A percentile compares a stretch with the other conserved stretches of the same genome.
These are phyloP conservation scores for Herpailurus yagouaroundi DNA, from an alignment of 2,113 vertebrate genomes.

Conservation along the genomic window DNA sequence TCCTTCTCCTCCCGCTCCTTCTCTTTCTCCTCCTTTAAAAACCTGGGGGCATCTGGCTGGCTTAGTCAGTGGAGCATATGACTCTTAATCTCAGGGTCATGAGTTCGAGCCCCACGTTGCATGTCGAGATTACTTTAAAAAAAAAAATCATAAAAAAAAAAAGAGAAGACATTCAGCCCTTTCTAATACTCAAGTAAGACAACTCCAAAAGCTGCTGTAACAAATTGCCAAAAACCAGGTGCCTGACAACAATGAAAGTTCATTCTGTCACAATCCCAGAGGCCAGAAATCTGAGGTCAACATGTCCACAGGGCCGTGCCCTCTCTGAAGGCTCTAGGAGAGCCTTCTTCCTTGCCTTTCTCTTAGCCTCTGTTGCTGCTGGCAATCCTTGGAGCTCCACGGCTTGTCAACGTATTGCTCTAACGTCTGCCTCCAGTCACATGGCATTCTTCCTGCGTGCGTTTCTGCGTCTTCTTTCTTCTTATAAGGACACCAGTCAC, in stretches of 20 bases:
- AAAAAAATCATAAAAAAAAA: not conserved
- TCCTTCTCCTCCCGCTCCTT: too few species aligned
- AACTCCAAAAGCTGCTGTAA: not conserved
- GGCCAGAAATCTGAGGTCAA: not conserved
- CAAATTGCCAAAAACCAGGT: not conserved
- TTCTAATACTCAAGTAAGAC: not conserved
- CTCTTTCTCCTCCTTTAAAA: not conserved
- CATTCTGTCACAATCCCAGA: not conserved
- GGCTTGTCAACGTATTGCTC: accelerated
- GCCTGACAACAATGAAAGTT: not conserved
- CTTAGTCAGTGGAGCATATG: not conserved
- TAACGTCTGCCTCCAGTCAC: not conserved
- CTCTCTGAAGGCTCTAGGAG: not conserved
- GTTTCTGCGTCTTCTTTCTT: not conserved
- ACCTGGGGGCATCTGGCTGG: not conserved
- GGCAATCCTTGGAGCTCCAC: not conserved
- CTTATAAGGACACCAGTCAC: not conserved
- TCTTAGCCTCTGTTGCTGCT: accelerated
- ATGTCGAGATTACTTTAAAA: not conserved
- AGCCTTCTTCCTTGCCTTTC: accelerated
- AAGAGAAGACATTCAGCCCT: not conserved
- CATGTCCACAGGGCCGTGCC: accelerated
- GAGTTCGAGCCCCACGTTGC: not conserved
- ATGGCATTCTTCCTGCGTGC: accelerated
- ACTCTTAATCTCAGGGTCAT: not conserved